These are phyloP conservation scores for Heliothis peltigera DNA, from an alignment of 2,888 invertebrate genomes.

Conservation along the genomic window DNA sequence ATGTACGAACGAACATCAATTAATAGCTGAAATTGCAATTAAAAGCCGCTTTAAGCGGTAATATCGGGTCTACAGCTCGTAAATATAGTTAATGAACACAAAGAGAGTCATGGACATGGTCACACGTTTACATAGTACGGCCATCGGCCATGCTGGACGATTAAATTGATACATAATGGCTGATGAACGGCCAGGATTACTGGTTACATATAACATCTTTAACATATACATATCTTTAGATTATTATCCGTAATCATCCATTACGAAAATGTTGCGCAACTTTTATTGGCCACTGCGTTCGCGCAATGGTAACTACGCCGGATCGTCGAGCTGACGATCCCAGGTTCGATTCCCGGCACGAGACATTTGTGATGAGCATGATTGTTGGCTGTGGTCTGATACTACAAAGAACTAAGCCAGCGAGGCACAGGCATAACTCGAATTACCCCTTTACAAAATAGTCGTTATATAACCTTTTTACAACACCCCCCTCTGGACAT, in stretches of 20 bases:
- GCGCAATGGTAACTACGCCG: no score
- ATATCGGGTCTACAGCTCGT: conserved; percentile 20
- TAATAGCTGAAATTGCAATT: conserved; percentile 40
- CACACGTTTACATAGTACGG: conserved; percentile 51
- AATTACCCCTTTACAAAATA: no score
- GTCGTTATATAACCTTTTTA: neutral
- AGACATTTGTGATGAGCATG: no score
- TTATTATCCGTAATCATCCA: no score
- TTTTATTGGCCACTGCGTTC: no score
- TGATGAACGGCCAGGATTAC: conserved; percentile 37
- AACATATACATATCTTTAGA: no score
- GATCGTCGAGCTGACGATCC: no score
- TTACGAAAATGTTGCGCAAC: no score
- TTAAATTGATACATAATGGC: conserved; percentile 48
- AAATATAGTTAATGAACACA: conserved; percentile 39
- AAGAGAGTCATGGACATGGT: conserved; percentile 38
- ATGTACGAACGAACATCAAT: conserved; percentile 23
- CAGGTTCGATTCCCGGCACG: no score
- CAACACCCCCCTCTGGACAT: neutral
- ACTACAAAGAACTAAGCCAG: no score
- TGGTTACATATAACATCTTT: conserved; percentile 21
- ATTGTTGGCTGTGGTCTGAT: no score
- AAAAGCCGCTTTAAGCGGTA: conserved; percentile 30
- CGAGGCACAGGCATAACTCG: no score
- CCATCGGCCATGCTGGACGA: conserved; percentile 25